Evolutionary conservation across 1,140 invertebrate genomes (phyloP), one percentile per base, ranked within the genome.

Genomic region (Subanguina moxae): DNA sequence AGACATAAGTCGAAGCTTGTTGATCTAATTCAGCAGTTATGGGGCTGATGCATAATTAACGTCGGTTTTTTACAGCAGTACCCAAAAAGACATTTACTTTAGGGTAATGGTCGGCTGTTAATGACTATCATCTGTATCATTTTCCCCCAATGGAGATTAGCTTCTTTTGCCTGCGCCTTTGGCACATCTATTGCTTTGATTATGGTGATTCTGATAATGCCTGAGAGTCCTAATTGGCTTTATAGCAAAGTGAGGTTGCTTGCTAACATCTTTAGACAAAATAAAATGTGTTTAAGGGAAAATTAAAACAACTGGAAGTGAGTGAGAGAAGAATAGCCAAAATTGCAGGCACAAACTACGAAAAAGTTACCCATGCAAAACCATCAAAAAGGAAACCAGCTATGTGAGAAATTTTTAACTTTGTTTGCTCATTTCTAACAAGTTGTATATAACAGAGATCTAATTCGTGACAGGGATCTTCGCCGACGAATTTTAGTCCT

Each of bases 181-280:
- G 48, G 62, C 52, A 67, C 79, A 45, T 57, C 73, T n/a, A 80
- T 80, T 21, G 73, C 73, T 19, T 42, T 82, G 15, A 21, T 82
- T 7, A 74, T 82, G 43, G 65, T 81, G 1, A 64, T 79, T 28
- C 81, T 81, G 42, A 46, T 81, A 17, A 71, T 83, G 19, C 79
- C 79, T 9, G 79, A 81, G 65, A 78, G 75, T 70, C 80, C 79
- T 13, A 81, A 76, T 9, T 81, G 80, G 80, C 73, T 75, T 15
- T 67, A 76, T 38, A 78, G 76, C 38, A 70, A 62, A 8, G 65
- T 62, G 52, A 28, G 48, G 32, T 38, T 1, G 1, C 3, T 52
- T 21, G 3, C 32, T 52, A 52, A 5, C 23, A 7, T 21, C 3
- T 52, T 52, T 52, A 7, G 28, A 48, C 17, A 23, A 74, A 72